Evolutionary conservation across 2,888 invertebrate species (phyloP), one percentile per base, ranked within the genome.

Genomic region (Actias luna): DNA sequence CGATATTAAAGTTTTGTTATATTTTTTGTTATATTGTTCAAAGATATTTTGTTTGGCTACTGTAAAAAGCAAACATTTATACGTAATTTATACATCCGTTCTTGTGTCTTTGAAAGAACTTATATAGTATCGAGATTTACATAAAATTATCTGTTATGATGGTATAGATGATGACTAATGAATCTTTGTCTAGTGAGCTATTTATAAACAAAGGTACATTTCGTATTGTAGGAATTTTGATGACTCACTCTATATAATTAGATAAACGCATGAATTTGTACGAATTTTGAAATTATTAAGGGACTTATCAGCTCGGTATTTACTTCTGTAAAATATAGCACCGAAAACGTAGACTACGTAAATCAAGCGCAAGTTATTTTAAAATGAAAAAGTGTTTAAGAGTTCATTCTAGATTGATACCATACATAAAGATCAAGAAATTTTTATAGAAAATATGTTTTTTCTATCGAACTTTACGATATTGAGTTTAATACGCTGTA

Each of bases 151-250:
- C 25, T 59, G 35, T 57, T 10, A 31, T 50, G 29, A 61, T 52
- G n/a, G 60, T 50, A 46, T 55, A n/a, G 57, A 55, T 55, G 55
- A 55, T 55, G 55, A 55, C 55, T 64, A 68, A 57, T 58, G 63
- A 66, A 63, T 71, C 62, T 65, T 68, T 70, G 67, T 73, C 42
- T 31, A 42, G 61, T 42, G 31, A 16, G 58, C 42, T 62, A 75
- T 65, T 71, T 72, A 71, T 67, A 67, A 72, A 65, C 60, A 68
- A 65, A 64, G 63, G 58, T 66, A 57, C 63, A 61, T 39, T 16
- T 39, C 61, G 39, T 57, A 57, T 8, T 18, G 39, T 22, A n/a
- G 57, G 61, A 61, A 61, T 58, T 57, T 22, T 42, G 33, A 39
- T 62, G 42, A 42, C 16, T 62, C 52, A 59, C 29, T 55, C n/a